Conservation (phyloP, 2,888 invertebrate genomes). For the Morpho helenor region DNA sequence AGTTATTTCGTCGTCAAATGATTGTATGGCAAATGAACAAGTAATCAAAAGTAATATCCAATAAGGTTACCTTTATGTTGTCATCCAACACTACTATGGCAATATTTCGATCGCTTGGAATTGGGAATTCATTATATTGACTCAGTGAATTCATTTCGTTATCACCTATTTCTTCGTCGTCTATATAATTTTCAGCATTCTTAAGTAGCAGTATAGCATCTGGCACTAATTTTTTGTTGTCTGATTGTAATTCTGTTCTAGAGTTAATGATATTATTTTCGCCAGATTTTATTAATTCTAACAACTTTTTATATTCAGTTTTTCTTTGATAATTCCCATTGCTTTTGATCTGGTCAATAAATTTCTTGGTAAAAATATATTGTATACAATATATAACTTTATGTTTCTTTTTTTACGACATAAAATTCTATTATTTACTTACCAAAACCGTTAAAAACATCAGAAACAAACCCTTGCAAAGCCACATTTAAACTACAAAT, state of each 20-base stretch:
- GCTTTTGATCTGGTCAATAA: neutral
- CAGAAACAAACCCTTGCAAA: conserved; percentile 2
- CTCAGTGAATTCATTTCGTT: too few species aligned
- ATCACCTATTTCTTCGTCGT: neutral
- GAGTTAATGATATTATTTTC: neutral
- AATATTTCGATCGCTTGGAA: too few species aligned
- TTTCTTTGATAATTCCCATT: too few species aligned
- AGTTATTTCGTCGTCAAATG: too few species aligned
- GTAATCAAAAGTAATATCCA: too few species aligned
- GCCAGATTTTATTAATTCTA: neutral
- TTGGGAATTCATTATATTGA: too few species aligned
- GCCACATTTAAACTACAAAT: conserved; percentile 10
- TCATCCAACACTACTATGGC: too few species aligned
- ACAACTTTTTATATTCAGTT: neutral
- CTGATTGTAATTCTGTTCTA: neutral
- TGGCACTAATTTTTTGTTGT: neutral
- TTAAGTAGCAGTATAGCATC: neutral
- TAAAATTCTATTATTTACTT: neutral
- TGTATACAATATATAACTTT: neutral
- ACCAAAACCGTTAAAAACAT: conserved; percentile 7
- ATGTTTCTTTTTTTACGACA: too few species aligned
- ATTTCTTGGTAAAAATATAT: neutral
- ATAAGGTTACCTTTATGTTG: too few species aligned
- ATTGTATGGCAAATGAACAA: too few species aligned
- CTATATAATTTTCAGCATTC: neutral